Evolutionary conservation across 23 tunicate genomes (phyloP).

Genomic region (Botrylloides violaceus): DNA sequence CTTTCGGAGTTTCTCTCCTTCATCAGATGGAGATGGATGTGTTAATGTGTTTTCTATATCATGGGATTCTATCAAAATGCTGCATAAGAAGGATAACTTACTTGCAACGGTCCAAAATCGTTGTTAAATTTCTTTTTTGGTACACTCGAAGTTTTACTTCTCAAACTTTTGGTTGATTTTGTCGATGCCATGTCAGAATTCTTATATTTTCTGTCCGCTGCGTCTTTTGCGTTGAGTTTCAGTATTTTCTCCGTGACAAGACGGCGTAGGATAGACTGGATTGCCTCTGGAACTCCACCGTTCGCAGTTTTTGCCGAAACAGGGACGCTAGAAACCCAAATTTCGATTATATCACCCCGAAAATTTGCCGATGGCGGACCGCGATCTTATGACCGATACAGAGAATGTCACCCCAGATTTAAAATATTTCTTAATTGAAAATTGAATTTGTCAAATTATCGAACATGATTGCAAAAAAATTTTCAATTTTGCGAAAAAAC

Average conservation of each 20-base stretch:
- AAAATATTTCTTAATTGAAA: too few species aligned
- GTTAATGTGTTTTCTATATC: too few species aligned
- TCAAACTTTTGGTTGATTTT: conserved; percentile 18
- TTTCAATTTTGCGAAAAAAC: too few species aligned
- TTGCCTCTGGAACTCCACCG: conserved; percentile 73
- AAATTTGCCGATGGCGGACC: too few species aligned
- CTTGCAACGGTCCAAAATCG: conserved; percentile 50
- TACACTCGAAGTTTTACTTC: conserved; percentile 14
- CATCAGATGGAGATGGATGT: too few species aligned
- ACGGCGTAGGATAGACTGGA: conserved; percentile 66
- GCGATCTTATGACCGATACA: too few species aligned
- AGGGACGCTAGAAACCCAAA: conserved; percentile 52
- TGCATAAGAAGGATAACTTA: not conserved
- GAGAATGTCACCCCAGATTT: too few species aligned
- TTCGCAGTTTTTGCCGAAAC: conserved; percentile 60
- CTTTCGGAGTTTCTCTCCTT: too few species aligned
- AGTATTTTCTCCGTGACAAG: conserved; percentile 25
- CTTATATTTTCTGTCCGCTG: conserved; percentile 20
- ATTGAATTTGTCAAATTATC: too few species aligned
- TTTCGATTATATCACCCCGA: too few species aligned
- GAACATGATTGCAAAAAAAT: too few species aligned
- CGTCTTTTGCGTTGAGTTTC: not conserved
- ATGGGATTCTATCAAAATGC: too few species aligned
- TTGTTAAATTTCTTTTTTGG: not conserved
- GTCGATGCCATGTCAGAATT: conserved; percentile 32